Evolutionary conservation across 1,140 invertebrate genomes (phyloP).

Genomic region (Psix sp.): DNA sequence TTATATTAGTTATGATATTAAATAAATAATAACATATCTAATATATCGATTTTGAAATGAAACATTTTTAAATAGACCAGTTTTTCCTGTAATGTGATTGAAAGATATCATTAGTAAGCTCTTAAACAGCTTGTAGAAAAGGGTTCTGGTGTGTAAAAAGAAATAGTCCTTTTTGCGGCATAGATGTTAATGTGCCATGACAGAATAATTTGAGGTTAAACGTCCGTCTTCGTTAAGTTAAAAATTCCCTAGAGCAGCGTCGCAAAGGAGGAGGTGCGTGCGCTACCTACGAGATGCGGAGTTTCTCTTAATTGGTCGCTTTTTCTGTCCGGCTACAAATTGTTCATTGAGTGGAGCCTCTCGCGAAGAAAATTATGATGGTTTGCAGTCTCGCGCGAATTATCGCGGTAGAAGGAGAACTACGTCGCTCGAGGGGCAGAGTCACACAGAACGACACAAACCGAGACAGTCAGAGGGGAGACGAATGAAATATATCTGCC

Average conservation of each 20-base stretch:
- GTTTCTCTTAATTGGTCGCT: conserved; percentile 75
- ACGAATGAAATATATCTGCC: conserved; percentile 46
- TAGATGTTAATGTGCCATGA: conserved; percentile 70
- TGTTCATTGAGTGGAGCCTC: conserved; percentile 66
- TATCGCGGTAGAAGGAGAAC: conserved; percentile 24
- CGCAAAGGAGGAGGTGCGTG: conserved; percentile 31
- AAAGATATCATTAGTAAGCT: conserved; percentile 35
- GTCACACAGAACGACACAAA: background rate
- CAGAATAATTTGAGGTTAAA: conserved; percentile 72
- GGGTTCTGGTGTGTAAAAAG: conserved; percentile 52
- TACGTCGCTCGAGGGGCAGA: conserved; percentile 11
- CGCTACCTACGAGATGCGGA: conserved; percentile 56
- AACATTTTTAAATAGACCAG: conserved; percentile 29
- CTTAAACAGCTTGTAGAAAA: conserved; percentile 60
- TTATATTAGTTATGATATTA: too few relatives aligned
- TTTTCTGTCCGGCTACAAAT: conserved; percentile 73
- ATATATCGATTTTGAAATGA: conserved; percentile 19
- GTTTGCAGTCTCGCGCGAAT: conserved; percentile 55
- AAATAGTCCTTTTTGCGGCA: conserved; percentile 51
- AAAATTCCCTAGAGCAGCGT: too few relatives aligned
- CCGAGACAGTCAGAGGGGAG: background rate
- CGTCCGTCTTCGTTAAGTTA: conserved; percentile 63
- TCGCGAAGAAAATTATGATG: conserved; percentile 63
- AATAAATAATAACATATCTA: conserved; percentile 20
- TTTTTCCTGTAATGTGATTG: conserved; percentile 55